These are phyloP conservation scores for Pseudobourletiella spinata DNA, from an alignment of 1,140 invertebrate genomes.

Conservation along the genomic window DNA sequence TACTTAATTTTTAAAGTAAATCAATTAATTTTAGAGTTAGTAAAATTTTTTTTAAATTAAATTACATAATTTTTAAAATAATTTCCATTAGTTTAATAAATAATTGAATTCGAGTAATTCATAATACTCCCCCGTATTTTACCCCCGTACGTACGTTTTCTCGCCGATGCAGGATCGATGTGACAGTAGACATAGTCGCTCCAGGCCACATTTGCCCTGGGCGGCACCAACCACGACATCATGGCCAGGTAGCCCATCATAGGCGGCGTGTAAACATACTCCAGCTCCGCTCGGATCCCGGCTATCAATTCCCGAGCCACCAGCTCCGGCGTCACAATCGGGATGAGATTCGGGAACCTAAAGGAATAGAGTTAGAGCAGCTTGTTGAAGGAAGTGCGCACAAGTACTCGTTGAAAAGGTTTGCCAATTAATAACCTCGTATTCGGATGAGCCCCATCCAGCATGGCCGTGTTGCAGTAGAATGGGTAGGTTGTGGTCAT, in stretches of 20 bases:
- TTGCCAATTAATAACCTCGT: slow-evolving; percentile 24
- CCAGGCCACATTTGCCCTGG: background rate
- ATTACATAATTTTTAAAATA: no score
- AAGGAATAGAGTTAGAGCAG: background rate
- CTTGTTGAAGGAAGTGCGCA: background rate
- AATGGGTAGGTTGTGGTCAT: slow-evolving; percentile 33
- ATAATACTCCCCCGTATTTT: no score
- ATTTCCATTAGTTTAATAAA: no score
- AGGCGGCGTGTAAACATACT: slow-evolving; percentile 33
- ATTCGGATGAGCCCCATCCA: slow-evolving; percentile 27
- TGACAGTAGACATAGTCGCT: background rate
- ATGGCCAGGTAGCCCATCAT: slow-evolving; percentile 35
- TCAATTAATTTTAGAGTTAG: no score
- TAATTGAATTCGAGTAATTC: no score
- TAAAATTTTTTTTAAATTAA: no score
- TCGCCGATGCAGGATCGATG: slow-evolving; percentile 3
- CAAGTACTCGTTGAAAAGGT: background rate
- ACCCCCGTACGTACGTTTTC: no score
- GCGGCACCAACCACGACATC: slow-evolving; percentile 30
- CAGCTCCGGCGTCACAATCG: slow-evolving; percentile 26
- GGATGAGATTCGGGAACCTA: slow-evolving; percentile 31
- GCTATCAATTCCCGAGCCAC: slow-evolving; percentile 26
- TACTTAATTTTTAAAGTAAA: no score
- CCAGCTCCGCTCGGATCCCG: slow-evolving; percentile 24
- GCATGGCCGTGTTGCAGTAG: slow-evolving; percentile 34